Evolutionary conservation across 1,140 invertebrate genomes (phyloP), one percentile per base, ranked within the genome.

Genomic region (Drusus annulatus): DNA sequence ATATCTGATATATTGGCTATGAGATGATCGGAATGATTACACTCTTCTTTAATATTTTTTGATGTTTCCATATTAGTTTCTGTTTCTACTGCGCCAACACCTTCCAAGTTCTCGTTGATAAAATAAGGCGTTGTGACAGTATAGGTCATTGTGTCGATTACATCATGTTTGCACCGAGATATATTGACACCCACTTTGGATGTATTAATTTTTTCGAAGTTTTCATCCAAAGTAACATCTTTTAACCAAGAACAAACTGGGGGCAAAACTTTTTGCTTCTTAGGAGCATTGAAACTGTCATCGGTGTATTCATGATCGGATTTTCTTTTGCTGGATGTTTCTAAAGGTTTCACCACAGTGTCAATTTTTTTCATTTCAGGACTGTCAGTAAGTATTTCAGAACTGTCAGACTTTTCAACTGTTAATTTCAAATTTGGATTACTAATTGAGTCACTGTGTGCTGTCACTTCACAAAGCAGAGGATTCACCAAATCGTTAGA

Each of bases 1-100:
- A 79, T 23, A 28, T 79, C 25, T 2, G 76, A 78, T 56, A 78
- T 78, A 69, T 78, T 78, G 7, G 58, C 76, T 50, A 78, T 71
- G 13, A 81, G 28, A 10, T 69, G 51, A 31, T 71, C 28, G 8
- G 62, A 36, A 52, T 25, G 17, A 74, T 74, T 56, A 10, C 2
- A 60, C 4, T 51, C n/a, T 15, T 76, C 56, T 5, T 45, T 10
- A 54, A 16, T 28, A 1, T 28, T 23, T n/a, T 45, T 45, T 17
- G 15, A 50, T 51, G 36, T 51, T 51, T n/a, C 52, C 28, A 15
- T 74, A 1, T 25, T 56, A 54, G 17, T 28, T 74, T 54, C 50
- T 21, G 0, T n/a, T 74, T 74, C 65, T 69, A n/a, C 16, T 17
- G 36, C 3, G 31, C 23, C 31, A 23, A 69, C 51, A 7, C 31